These are phyloP conservation scores for Zhuqinia jingwanae DNA, from an alignment of 2,888 invertebrate species.

Conservation along the genomic window DNA sequence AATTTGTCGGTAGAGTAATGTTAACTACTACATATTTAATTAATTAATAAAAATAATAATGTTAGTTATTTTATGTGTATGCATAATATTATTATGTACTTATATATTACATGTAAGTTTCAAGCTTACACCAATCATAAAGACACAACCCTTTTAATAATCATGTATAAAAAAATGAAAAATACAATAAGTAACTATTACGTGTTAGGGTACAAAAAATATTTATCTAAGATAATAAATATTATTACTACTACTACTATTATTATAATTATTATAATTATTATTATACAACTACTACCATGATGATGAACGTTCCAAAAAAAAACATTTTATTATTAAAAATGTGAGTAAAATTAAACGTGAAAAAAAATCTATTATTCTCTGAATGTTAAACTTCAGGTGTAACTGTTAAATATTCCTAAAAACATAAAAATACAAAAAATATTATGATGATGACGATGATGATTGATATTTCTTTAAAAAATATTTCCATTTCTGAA, in stretches of 20 bases:
- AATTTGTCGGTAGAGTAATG: slow-evolving; percentile 10
- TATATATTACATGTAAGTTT: slow-evolving; percentile 68
- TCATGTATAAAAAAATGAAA: background rate
- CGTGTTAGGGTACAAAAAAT: background rate
- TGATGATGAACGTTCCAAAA: too few species aligned
- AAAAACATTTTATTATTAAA: too few species aligned
- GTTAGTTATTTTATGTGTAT: slow-evolving; percentile 28
- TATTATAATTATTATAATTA: slow-evolving; percentile 2
- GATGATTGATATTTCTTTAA: slow-evolving; percentile 46
- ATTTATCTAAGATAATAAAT: background rate
- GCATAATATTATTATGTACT: too few species aligned
- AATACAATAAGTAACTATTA: background rate
- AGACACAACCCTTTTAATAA: slow-evolving; percentile 67
- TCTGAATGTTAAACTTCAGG: slow-evolving; percentile 28
- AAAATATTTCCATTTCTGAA: slow-evolving; percentile 50
- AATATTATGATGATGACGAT: background rate
- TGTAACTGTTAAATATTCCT: slow-evolving; percentile 31
- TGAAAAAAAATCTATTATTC: slow-evolving; percentile 30
- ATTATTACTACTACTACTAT: background rate
- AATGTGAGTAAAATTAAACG: too few species aligned
- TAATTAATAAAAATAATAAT: slow-evolving; percentile 14
- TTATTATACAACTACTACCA: too few species aligned
- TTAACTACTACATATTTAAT: too few species aligned
- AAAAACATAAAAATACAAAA: slow-evolving; percentile 1
- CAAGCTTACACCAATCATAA: slow-evolving; percentile 73